Percentiles rank a stretch among this genome's conserved stretches.
Conservation (phyloP, 2,888 invertebrate genomes). For the Protula sp. region DNA sequence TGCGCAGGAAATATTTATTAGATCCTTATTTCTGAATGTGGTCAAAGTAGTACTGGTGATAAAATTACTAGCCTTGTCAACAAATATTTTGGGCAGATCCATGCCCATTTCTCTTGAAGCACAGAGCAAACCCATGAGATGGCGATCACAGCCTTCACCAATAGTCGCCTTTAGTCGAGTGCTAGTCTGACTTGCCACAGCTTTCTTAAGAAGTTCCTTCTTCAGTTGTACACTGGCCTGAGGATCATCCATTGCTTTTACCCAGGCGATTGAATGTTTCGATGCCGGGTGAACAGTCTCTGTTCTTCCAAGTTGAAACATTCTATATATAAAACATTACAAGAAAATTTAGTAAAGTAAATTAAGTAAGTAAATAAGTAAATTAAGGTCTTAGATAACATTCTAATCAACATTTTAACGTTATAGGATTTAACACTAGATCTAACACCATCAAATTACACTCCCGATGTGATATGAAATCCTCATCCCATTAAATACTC, state of each 20-base stretch:
- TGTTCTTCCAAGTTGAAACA: slow-evolving; percentile 61
- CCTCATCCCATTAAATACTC: no score
- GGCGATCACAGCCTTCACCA: slow-evolving; percentile 58
- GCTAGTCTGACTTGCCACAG: slow-evolving; percentile 30
- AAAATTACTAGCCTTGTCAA: slow-evolving; percentile 26
- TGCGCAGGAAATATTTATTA: no score
- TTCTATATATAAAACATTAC: no score
- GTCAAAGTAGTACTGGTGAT: no score
- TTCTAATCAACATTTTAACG: no score
- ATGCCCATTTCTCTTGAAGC: slow-evolving; percentile 28
- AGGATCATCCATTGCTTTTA: slow-evolving; percentile 32
- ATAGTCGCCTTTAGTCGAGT: slow-evolving; percentile 31
- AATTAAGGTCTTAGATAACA: no score
- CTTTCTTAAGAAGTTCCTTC: slow-evolving; percentile 26
- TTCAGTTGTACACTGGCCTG: slow-evolving; percentile 27
- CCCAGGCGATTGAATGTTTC: slow-evolving; percentile 50
- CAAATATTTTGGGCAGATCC: slow-evolving; percentile 28
- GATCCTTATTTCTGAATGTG: no score
- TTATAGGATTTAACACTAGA: no score
- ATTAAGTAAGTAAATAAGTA: no score
- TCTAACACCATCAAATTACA: no score
- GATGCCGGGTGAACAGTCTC: slow-evolving; percentile 62
- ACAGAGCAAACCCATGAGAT: slow-evolving; percentile 57
- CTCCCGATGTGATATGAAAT: no score
- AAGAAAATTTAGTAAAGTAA: no score